Conservation (phyloP, 64 coral and sea anemone genomes). For the Orbicella faveolata region DNA sequence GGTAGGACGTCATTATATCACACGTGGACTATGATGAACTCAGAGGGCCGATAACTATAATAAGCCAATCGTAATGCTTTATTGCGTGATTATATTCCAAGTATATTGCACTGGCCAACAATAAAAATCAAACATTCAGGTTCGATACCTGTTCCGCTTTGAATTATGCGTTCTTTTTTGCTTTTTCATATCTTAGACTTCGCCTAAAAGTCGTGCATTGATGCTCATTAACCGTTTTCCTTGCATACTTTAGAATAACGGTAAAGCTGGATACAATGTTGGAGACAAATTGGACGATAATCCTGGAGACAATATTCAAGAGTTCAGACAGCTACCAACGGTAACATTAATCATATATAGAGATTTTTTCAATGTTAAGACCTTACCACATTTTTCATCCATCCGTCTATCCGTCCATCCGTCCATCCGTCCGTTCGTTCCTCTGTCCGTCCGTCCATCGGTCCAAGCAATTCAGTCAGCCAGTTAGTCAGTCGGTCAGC, state of each 20-base stretch:
- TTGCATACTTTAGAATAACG: constrained; percentile 9
- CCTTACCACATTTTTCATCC: background rate
- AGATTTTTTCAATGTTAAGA: background rate
- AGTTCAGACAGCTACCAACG: constrained; percentile 33
- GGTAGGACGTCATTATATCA: background rate
- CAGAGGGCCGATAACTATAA: too few species aligned
- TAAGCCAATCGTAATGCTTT: too few species aligned
- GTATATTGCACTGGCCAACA: too few species aligned
- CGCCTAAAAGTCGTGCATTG: too few species aligned
- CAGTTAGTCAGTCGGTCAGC: too few species aligned
- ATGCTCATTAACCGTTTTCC: background rate
- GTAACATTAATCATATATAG: background rate
- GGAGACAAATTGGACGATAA: constrained; percentile 30
- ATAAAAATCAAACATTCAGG: too few species aligned
- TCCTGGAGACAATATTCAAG: constrained; percentile 28
- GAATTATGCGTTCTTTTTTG: too few species aligned
- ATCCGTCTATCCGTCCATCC: background rate
- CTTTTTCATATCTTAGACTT: too few species aligned
- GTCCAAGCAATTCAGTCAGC: background rate
- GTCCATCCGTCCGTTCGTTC: background rate
- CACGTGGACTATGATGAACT: too few species aligned
- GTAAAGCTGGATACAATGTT: constrained; percentile 33
- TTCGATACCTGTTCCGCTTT: too few species aligned
- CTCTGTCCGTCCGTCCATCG: too few species aligned
- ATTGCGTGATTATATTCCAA: too few species aligned